phyloP scores from a whole-genome alignment of 2,888 invertebrate genomes.

The Digitonthophagus gazella region DNA sequence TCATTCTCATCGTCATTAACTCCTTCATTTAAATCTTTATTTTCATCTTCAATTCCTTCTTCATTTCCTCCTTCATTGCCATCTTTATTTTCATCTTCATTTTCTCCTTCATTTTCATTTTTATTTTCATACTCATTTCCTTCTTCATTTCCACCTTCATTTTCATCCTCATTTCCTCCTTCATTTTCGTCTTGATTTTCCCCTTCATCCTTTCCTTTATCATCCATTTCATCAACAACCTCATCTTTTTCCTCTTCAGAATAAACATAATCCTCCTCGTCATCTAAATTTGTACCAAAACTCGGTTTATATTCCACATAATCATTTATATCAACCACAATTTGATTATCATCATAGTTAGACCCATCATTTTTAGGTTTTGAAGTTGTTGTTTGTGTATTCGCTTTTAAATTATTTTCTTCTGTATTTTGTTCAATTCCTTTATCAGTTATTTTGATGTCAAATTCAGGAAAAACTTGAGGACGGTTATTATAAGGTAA shows the following conservation, averaged over 20 bases:
- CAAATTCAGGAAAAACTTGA: no score
- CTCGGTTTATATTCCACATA: constrained; percentile 1
- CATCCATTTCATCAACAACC: neutral
- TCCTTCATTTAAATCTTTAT: no score
- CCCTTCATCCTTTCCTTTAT: neutral
- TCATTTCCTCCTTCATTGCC: neutral
- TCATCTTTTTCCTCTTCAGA: neutral
- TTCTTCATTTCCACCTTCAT: neutral
- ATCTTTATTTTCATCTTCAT: no score
- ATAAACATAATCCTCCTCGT: neutral
- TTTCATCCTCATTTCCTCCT: neutral
- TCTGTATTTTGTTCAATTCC: no score
- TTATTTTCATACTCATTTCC: neutral
- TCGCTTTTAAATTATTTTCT: no score
- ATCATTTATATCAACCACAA: neutral
- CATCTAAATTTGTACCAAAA: no score
- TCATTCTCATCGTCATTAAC: neutral
- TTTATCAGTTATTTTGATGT: no score
- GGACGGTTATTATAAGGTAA: no score
- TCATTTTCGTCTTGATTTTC: constrained; percentile 1
- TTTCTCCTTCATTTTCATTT: neutral
- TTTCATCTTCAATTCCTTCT: no score
- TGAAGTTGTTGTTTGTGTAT: no score
- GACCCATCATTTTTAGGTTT: neutral
- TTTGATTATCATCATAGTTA: neutral